Base-by-base conservation (phyloP, 2,113 vertebrate genomes). In the Phalacrocorax aristotelis region DNA sequence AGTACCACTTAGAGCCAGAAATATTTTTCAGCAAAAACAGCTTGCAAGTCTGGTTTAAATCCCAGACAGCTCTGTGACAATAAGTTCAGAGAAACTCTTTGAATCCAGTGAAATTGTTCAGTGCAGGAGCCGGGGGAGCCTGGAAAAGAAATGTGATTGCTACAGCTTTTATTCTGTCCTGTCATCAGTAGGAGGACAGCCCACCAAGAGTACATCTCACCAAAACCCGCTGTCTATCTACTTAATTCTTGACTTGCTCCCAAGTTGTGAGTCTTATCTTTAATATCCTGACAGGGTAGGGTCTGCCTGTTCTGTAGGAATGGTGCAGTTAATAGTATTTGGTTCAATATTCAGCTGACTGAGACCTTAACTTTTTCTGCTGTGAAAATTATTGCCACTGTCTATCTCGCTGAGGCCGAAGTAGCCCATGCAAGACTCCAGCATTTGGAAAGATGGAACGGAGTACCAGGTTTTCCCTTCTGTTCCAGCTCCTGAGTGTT, bases 1-100 rank as follows among this genome's bases (percentile, higher is more conserved):
- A 95, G 71, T 75, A 81, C 51, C 82, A 89, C 85, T 96, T 96
- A 93, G 2, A 93, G 95, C 26, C 82, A 87, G 92, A 89, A 96
- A 95, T 77, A 93, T 57, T 84, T 93, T 93, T 91, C 79, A 86
- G 72, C 17, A 86, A 62, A 83, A 93, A 16, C 40, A 89, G 68
- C 71, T 83, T 77, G 20, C 18, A 76, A 92, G 82, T 40, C 38
- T 87, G 10, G 22, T 95, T 55, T 96, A 83, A 94, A 87, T 77
- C 83, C 30, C 40, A 84, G 71, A 66, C 54, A 78, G 23, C 14
- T 85, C 81, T 65, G 4, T 65, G 66, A 72, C 57, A 90, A 2
- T 60, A 87, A 92, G 32, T 88, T 94, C 79, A 92, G 64, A 92
- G 55, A 84, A 91, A 81, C 58, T 81, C 40, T 84, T 52, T 89